A percentile compares a stretch with the other conserved stretches of the same genome.
Evolutionary conservation across 2,888 invertebrate genomes (phyloP).

Genomic region (Punctoribates punctum): DNA sequence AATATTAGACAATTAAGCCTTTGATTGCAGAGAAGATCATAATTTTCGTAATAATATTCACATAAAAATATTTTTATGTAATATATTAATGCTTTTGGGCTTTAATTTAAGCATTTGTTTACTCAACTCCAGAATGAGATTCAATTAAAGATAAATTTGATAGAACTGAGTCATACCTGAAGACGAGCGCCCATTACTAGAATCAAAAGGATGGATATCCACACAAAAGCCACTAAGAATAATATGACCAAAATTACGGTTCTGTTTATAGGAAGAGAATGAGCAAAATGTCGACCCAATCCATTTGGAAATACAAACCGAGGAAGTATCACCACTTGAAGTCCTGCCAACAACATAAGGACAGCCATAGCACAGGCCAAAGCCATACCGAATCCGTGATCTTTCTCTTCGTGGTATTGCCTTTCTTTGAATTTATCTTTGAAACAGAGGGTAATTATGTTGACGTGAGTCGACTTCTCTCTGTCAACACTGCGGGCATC

Average conservation of each 20-base stretch:
- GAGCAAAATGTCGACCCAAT: neutral
- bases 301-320: slow-evolving; percentile 54
- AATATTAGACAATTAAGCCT: no score
- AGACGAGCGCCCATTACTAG: slow-evolving; percentile 75
- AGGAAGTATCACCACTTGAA: slow-evolving; percentile 76
- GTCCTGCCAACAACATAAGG: slow-evolving; percentile 68
- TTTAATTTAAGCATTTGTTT: no score
- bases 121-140: no score
- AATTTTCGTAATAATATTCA: no score
- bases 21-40: no score
- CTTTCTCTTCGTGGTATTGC: slow-evolving; percentile 80
- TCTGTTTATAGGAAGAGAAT: slow-evolving; percentile 49
- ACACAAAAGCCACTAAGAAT: slow-evolving; percentile 82
- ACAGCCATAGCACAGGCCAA: slow-evolving; percentile 70
- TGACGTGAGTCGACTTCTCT: slow-evolving; percentile 83
- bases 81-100: no score
- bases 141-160: neutral
- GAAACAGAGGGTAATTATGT: slow-evolving; percentile 77
- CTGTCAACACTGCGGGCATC: slow-evolving; percentile 84
- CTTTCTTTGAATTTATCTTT: slow-evolving; percentile 78
- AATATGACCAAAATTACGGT: slow-evolving; percentile 76
- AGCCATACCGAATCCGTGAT: slow-evolving; percentile 74
- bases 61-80: no score
- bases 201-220: slow-evolving; percentile 82
- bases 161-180: slow-evolving; percentile 50